These are phyloP conservation scores for Microtus ochrogaster DNA, from an alignment of 2,113 vertebrate species.

Conservation along the genomic window DNA sequence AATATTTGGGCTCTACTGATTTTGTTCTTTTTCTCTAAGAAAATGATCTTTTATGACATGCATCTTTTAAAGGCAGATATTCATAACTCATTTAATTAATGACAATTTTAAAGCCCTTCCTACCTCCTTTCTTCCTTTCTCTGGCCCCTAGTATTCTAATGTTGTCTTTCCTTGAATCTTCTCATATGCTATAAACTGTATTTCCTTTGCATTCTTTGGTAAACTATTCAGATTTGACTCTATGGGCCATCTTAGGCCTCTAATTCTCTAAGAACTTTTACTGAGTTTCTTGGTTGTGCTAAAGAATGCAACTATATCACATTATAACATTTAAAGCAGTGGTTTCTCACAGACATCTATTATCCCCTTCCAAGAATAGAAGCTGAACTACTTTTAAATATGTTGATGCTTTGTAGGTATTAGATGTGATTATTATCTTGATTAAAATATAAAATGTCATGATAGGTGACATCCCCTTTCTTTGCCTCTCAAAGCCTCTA, in stretches of 20 bases:
- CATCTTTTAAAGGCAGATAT: background rate
- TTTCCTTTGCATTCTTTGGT: background rate
- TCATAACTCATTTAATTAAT: background rate
- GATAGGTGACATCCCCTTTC: background rate
- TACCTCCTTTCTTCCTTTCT: background rate
- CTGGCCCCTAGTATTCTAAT: background rate
- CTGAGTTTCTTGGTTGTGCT: background rate
- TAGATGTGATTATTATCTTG: background rate
- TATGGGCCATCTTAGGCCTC: background rate
- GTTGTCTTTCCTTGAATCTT: background rate
- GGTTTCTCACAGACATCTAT: background rate
- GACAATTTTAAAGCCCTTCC: background rate
- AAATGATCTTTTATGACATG: background rate
- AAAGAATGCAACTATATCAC: background rate
- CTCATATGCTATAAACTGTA: background rate
- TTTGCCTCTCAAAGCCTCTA: background rate
- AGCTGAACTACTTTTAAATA: background rate
- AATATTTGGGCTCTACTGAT: background rate
- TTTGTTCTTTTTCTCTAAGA: background rate
- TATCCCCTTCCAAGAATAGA: background rate
- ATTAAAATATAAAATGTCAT: background rate
- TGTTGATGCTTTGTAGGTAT: background rate
- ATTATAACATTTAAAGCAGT: background rate
- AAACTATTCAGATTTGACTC: background rate
- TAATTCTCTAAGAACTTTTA: background rate